Evolutionary conservation across 2,888 invertebrate genomes (phyloP), one percentile per base, ranked within the genome.

Genomic region (Anticlea derivata): DNA sequence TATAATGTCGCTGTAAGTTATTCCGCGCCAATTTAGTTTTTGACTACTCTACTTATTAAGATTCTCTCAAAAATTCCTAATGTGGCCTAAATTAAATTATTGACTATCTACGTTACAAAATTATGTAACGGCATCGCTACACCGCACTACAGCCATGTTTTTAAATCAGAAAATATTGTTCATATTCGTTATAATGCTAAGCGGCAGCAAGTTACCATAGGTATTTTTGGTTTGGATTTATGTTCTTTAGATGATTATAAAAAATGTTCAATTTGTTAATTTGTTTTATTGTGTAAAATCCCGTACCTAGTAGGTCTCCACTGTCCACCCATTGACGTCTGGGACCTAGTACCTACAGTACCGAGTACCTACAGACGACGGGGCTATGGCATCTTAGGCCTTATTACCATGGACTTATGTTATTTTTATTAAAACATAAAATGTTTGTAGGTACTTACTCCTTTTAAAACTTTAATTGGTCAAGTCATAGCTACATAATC

Each of bases 281-380:
- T 40, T 37, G 37, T 41, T 57, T 57, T 38, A 44, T 39, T 33
- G n/a, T n/a, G n/a, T n/a, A n/a, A n/a, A n/a, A n/a, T n/a, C n/a
- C n/a, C n/a, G n/a, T n/a, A n/a, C n/a, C n/a, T n/a, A n/a, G n/a
- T n/a, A n/a, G n/a, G n/a, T n/a, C n/a, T n/a, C n/a, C n/a, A n/a
- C n/a, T n/a, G n/a, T n/a, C n/a, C n/a, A n/a, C n/a, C n/a, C n/a
- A n/a, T n/a, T n/a, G n/a, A n/a, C n/a, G n/a, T n/a, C n/a, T n/a
- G n/a, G n/a, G n/a, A n/a, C n/a, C n/a, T n/a, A n/a, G n/a, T n/a
- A n/a, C n/a, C n/a, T n/a, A n/a, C n/a, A n/a, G n/a, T n/a, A n/a
- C n/a, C n/a, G n/a, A n/a, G n/a, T n/a, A n/a, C n/a, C n/a, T n/a
- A n/a, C n/a, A n/a, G n/a, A n/a, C n/a, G n/a, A n/a, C n/a, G n/a